Base-by-base conservation (phyloP, 2,797 vertebrate species). In the Tachyglossus aculeatus region DNA sequence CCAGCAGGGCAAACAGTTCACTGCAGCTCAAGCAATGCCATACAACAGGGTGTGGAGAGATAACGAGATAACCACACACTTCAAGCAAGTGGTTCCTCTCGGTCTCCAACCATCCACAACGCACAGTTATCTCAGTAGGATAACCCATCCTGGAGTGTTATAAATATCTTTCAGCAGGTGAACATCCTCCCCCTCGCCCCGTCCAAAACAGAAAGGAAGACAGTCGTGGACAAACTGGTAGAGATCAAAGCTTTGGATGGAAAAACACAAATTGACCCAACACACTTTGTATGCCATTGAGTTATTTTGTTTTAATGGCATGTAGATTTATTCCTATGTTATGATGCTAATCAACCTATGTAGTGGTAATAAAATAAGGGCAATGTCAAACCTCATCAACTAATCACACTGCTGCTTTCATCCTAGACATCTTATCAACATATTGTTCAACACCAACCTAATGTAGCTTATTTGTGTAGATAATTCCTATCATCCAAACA, bases 1-100 rank as follows among this genome's bases (percentile, higher is more conserved):
- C 71, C 81, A 81, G 79, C 83, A 81, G 80, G 80, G 75, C 77
- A 48, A 74, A 53, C 63, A 45, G 81, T 81, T 77, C 57, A 32
- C 27, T 69, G 65, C 31, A 64, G 78, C 67, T 78, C 64, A 37
- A 71, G 72, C 67, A 68, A 54, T 45, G 43, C 62, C 71, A 68
- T 50, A 39, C 65, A 81, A 74, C 61, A 55, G 67, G 74, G 58
- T 75, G 55, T 25, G 67, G 54, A 56, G 70, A 53, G 77, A 80
- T 87, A 82, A 74, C 61, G 73, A 84, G 86, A 83, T 78, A 85
- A 82, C 55, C 62, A 73, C 32, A 50, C 7, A 54, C 69, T 27
- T 22, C 39, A 44, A 80, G 45, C 33, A 44, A 82, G 52, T 43
- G 77, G 76, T 41, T 77, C 67, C 55, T 74, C 66, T 78, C 64